These are phyloP conservation scores for Machaerirhynchus nigripectus DNA, from an alignment of 2,113 vertebrate genomes.

Conservation along the genomic window DNA sequence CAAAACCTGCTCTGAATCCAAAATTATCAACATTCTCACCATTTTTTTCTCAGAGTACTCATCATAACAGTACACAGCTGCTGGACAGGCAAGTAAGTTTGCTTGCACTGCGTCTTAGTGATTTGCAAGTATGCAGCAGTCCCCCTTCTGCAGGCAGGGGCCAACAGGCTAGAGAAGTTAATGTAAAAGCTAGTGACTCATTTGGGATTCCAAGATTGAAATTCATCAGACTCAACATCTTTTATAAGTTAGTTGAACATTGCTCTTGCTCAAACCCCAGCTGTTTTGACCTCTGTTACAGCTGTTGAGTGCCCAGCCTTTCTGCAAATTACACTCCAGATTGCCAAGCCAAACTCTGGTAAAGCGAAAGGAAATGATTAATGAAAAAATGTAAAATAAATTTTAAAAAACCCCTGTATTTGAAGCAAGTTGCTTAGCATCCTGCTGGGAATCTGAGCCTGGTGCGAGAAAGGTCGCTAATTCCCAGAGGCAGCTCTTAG, in stretches of 20 bases:
- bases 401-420: background rate
- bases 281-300: background rate
- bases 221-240: background rate
- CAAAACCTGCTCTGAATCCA: background rate
- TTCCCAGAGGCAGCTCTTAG: background rate
- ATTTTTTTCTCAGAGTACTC: background rate
- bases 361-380: background rate
- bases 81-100: background rate
- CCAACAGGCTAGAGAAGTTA: background rate
- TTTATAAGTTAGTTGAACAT: background rate
- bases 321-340: background rate
- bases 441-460: background rate
- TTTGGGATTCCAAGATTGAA: background rate
- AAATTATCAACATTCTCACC: background rate
- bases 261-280: background rate
- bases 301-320: background rate
- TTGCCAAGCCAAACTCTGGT: background rate
- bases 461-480: background rate
- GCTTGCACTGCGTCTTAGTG: background rate
- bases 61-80: background rate
- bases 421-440: background rate
- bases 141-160: background rate
- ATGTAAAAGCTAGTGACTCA: background rate
- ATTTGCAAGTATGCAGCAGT: background rate
- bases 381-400: background rate